A percentile compares a stretch with the other conserved stretches of the same genome.
These are phyloP conservation scores for Micrasema longulum DNA, from an alignment of 1,140 invertebrate genomes.

Conservation along the genomic window DNA sequence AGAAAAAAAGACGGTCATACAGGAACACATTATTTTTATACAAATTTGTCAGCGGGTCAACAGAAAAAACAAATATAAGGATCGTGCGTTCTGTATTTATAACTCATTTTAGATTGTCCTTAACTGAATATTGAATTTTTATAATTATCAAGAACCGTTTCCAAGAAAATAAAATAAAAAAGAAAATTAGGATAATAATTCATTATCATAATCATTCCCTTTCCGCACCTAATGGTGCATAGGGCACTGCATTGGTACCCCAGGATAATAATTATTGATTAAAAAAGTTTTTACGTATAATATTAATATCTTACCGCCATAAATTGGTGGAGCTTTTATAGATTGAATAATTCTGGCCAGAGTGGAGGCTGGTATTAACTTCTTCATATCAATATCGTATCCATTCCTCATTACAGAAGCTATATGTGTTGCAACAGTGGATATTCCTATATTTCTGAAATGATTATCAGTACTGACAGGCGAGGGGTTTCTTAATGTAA, in stretches of 20 bases:
- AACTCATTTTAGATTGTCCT: too few relatives aligned
- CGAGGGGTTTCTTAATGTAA: too few relatives aligned
- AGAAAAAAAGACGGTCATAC: too few relatives aligned
- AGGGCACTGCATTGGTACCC: too few relatives aligned
- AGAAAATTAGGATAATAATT: background rate
- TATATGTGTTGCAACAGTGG: constrained; percentile 42
- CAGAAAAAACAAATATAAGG: too few relatives aligned
- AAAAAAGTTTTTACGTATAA: background rate
- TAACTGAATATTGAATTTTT: background rate
- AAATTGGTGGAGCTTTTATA: constrained; percentile 35
- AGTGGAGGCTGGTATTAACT: constrained; percentile 36
- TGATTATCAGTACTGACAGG: too few relatives aligned
- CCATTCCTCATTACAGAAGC: constrained; percentile 12
- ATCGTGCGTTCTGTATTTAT: too few relatives aligned
- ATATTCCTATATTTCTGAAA: constrained; percentile 44
- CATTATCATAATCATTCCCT: background rate
- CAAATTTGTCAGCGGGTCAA: too few relatives aligned
- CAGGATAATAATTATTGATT: background rate
- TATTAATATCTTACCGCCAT: constrained; percentile 39
- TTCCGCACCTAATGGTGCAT: too few relatives aligned
- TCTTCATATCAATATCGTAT: constrained; percentile 30
- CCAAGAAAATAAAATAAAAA: background rate
- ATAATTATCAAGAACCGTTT: background rate
- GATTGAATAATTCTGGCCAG: constrained; percentile 32
- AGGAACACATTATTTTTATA: too few relatives aligned